Base-by-base conservation (phyloP, 1,140 invertebrate genomes). In the Polypedilum pembai region DNA sequence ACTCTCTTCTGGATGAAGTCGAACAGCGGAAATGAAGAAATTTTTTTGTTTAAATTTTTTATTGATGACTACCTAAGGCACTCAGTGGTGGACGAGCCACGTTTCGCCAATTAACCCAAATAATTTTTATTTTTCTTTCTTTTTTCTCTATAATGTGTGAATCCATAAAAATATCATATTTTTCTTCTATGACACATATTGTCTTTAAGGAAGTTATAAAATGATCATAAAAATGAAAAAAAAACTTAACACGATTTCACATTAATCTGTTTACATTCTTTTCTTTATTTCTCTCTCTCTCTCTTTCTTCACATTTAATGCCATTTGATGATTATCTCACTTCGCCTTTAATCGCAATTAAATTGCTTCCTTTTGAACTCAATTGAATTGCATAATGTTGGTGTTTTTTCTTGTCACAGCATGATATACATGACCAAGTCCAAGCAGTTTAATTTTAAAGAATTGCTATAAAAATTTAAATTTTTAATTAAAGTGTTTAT, bases 191-290 rank as follows among this genome's bases (percentile, higher is more conserved):
- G 45, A 3, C 45, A 56, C 45, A 56, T 56, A 56, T n/a, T 56
- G 45, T 56, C 4, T 56, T 56, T 56, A 56, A 56, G 45, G 45
- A 56, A 56, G 45, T 56, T n/a, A n/a, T 56, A 56, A 56, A 56
- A 56, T 56, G n/a, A 56, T 56, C 45, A 15, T 56, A 56, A 56
- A 56, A 56, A 56, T 56, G 45, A 56, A 33, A 33, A 33, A 33
- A 33, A 33, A 33, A 33, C 24, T 33, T 33, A 33, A 33, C 24
- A 33, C 24, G 24, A 33, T 33, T 33, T 33, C 24, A 1, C 24
- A n/a, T 56, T 56, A n/a, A 56, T 56, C n/a, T 56, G 45, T n/a
- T 56, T 56, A 12, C 45, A 56, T 56, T 12, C 45, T n/a, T n/a
- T 12, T n/a, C 45, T 56, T 12, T n/a, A n/a, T n/a, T n/a, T 56